These are phyloP conservation scores for Notamacropus eugenii DNA, from an alignment of 2,797 vertebrate genomes.

Conservation along the genomic window DNA sequence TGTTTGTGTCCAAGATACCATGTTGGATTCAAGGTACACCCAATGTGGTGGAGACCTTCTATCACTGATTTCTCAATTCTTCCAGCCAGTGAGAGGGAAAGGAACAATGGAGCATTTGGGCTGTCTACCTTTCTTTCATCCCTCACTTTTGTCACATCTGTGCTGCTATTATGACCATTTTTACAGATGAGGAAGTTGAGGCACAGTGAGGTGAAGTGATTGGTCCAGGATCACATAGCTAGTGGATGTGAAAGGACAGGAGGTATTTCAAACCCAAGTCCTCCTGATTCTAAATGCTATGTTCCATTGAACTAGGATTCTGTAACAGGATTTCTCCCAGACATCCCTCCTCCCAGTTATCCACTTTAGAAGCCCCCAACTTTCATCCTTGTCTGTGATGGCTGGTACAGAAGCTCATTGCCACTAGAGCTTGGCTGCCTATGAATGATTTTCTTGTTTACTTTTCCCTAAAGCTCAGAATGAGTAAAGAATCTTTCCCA, in stretches of 20 bases:
- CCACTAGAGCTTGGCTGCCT: background rate
- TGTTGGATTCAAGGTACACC: background rate
- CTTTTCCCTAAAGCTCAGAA: background rate
- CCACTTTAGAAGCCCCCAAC: background rate
- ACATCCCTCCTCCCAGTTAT: background rate
- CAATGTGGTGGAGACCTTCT: background rate
- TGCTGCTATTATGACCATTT: background rate
- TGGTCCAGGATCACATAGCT: background rate
- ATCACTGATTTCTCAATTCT: background rate
- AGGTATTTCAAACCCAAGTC: background rate
- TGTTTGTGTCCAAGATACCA: background rate
- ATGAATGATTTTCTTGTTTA: background rate
- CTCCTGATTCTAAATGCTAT: background rate
- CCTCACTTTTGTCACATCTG: background rate
- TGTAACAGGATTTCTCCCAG: background rate
- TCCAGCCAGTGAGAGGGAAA: background rate
- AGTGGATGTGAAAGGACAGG: background rate
- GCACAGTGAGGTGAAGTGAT: background rate
- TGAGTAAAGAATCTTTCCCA: background rate
- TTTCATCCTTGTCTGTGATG: background rate
- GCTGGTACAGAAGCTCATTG: background rate
- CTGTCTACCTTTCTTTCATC: background rate
- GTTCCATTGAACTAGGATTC: background rate
- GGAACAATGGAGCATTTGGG: background rate
- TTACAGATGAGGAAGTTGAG: background rate